phyloP scores from a whole-genome alignment of 2,797 vertebrate species.

The Gymnothorax javanicus region DNA sequence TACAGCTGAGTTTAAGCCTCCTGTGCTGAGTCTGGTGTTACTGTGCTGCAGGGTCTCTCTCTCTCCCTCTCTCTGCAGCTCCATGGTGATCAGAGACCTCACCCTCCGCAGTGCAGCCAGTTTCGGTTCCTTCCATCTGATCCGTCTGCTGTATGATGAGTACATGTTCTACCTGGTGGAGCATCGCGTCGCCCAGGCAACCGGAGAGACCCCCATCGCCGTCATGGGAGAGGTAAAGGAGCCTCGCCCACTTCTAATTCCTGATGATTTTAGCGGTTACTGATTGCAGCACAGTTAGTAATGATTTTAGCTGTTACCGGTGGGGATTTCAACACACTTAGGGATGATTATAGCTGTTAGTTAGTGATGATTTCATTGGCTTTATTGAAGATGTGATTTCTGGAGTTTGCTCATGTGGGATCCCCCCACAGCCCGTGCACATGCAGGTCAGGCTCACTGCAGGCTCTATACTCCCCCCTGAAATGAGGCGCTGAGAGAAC shows the following conservation, averaged over 20 bases:
- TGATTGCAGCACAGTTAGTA: too few species aligned
- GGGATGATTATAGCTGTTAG: too few species aligned
- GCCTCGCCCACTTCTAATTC: neutral
- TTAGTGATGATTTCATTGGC: too few species aligned
- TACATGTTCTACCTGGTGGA: slow-evolving; percentile 99
- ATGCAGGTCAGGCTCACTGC: too few species aligned
- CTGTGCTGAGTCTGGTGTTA: slow-evolving; percentile 99
- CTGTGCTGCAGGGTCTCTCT: slow-evolving; percentile 83
- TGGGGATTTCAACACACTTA: too few species aligned
- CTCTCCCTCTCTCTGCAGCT: slow-evolving; percentile 68
- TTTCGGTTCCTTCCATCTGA: slow-evolving; percentile 97
- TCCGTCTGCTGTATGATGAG: slow-evolving; percentile 95
- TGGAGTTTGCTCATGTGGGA: too few species aligned
- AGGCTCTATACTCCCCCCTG: too few species aligned
- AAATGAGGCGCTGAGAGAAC: too few species aligned
- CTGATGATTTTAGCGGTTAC: neutral
- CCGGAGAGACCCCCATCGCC: slow-evolving; percentile 93
- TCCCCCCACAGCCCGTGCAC: too few species aligned
- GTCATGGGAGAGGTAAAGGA: slow-evolving; percentile 96
- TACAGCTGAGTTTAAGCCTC: slow-evolving; percentile 90
- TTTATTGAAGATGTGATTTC: too few species aligned
- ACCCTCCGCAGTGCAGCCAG: slow-evolving; percentile 96
- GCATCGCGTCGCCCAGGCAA: slow-evolving; percentile 91
- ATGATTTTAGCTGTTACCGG: too few species aligned
- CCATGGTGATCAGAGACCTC: slow-evolving; percentile 98